These are phyloP conservation scores for Saguinus midas DNA, from an alignment of 2,113 vertebrate genomes.

Conservation along the genomic window DNA sequence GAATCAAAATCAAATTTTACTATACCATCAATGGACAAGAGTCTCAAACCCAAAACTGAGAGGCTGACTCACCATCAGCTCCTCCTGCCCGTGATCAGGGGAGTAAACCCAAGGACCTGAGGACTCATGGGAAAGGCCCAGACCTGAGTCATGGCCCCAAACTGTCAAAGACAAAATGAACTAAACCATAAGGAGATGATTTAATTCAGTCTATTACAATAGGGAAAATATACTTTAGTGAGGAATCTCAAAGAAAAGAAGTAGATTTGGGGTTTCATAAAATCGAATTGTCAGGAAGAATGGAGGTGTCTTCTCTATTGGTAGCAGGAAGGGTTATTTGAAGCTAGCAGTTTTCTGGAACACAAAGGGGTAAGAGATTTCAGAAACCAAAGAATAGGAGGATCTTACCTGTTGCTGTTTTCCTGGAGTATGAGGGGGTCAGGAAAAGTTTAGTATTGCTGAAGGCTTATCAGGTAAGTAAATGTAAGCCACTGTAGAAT, in stretches of 20 bases:
- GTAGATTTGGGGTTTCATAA: neutral
- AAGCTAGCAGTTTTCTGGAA: neutral
- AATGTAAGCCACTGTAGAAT: neutral
- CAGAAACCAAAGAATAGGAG: neutral
- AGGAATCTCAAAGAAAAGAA: neutral
- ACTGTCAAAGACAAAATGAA: neutral
- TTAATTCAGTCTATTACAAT: neutral
- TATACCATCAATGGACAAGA: neutral
- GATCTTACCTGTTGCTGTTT: neutral
- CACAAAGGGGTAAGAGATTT: neutral
- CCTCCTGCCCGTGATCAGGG: neutral
- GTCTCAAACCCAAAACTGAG: neutral
- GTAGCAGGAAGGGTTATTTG: neutral
- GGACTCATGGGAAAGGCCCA: neutral
- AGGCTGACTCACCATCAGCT: neutral
- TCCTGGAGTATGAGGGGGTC: neutral
- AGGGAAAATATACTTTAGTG: neutral
- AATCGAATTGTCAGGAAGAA: neutral
- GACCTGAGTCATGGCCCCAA: neutral
- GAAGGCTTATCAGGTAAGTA: neutral
- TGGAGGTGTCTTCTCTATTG: neutral
- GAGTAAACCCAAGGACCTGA: neutral
- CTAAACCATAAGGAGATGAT: neutral
- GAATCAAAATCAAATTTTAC: neutral
- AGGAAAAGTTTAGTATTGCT: neutral